Evolutionary conservation across 2,797 vertebrate genomes (phyloP), one percentile per base, ranked within the genome.

Genomic region (Channallabes apus): DNA sequence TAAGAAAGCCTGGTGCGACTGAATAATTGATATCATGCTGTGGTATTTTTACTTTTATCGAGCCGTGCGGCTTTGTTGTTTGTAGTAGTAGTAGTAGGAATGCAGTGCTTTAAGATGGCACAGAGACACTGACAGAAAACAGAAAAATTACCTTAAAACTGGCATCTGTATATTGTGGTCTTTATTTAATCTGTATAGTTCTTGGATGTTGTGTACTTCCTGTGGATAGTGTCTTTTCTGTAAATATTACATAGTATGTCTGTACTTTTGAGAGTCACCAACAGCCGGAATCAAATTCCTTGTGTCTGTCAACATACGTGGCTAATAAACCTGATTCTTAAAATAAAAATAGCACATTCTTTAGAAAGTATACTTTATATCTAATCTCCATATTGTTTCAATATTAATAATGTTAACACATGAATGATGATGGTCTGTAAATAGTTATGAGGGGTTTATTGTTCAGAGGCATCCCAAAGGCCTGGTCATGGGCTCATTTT

Each of bases 401-500:
- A 3, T 65, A 51, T 27, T 51, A 46, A 65, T 15, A 80, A 65
- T 27, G 38, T 51, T 51, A 65, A 64, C 22, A 14, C 32, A n/a
- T 41, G 11, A 4, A 64, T 46, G 51, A 29, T 11, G 12, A 54
- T 14, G 12, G 51, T 80, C 75, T 84, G 15, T 68, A 17, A 68
- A 29, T 65, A 38, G 56, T 51, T 78, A 65, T 84, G 69, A 83
- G 84, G 22, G 84, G 12, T 88, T 54, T 76, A 78, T 82, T 87
- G 61, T 84, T 9, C 56, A 98, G 97, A 11, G 94, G 95, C 4
- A 95, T 94, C 1, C 94, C 97, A 0, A 97, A 95, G 84, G 97
- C 97, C 78, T 96, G 95, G 89, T 95, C 97, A 0, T 96, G 95
- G 95, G 97, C 97, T 24, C 95, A 96, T 90, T 99, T 97, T 0